Conservation (phyloP, 2,797 vertebrate genomes). For the Gymnothorax javanicus region DNA sequence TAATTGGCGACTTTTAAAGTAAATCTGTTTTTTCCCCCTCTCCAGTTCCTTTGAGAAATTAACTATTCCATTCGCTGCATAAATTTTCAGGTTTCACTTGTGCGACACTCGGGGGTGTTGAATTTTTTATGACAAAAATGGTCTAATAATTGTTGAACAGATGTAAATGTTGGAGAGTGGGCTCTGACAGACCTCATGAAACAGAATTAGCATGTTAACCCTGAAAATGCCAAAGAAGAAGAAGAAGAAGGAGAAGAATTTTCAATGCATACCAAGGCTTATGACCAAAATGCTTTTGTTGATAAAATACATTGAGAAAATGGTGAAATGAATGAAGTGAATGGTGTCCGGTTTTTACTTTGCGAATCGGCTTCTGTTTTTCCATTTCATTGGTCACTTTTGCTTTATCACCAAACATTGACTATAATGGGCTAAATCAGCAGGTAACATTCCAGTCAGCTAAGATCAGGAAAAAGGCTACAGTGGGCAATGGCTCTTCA, state of each 20-base stretch:
- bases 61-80: conserved; percentile 96
- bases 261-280: conserved; percentile 16
- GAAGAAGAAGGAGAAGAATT: background rate
- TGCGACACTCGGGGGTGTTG: conserved; percentile 94
- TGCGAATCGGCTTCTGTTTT: no score
- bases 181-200: conserved; percentile 91
- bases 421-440: background rate
- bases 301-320: conserved; percentile 49
- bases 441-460: background rate
- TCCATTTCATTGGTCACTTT: background rate
- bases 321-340: background rate
- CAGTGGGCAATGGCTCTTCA: no score
- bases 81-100: conserved; percentile 96
- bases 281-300: conserved; percentile 51
- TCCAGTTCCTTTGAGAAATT: conserved; percentile 94
- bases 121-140: conserved; percentile 98
- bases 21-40: conserved; percentile 83
- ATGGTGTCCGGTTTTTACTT: background rate
- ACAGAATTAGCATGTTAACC: conserved; percentile 95
- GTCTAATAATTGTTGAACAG: conserved; percentile 99
- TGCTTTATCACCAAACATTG: background rate
- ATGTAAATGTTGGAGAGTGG: conserved; percentile 95
- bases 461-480: no score
- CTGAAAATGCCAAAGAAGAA: conserved; percentile 59
- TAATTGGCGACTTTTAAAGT: conserved; percentile 83